Base-by-base conservation (phyloP, 2,888 invertebrate genomes). In the Plagodis pulveraria region DNA sequence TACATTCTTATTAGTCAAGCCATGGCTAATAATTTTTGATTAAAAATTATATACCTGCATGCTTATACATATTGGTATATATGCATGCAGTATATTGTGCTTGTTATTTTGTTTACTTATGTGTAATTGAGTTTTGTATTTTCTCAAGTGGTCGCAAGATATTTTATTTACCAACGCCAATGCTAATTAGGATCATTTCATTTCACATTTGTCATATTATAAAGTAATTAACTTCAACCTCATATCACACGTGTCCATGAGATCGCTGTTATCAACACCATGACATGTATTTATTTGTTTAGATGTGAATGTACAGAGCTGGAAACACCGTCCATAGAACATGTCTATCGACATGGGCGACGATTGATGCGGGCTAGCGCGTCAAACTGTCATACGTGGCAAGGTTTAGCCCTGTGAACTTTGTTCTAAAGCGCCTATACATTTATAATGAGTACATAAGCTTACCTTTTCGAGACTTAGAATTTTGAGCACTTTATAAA, bases 281-380 rank as follows among this genome's bases (percentile, higher is more conserved):
- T 77, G 78, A 76, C 78, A 78, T 69, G 67, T 80, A 79, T 77
- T 57, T 86, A 77, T 87, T 86, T 83, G 80, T 83, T 76, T 80
- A 77, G 76, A 71, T 73, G 70, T 65, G 64, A 69, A 65, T 63
- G 67, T 69, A 64, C 41, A 57, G 43, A 44, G 63, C 53, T 51
- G 57, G 66, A 68, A 70, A 49, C 67, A 62, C 58, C 57, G 71
- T 71, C 72, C 67, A 71, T 66, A 65, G 70, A 52, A 71, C 77
- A 71, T 78, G 81, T 84, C 83, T 66, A 67, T 72, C 74, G 78
- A 80, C 79, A 80, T 73, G 63, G 55, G 65, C 71, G 89, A 73
- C 74, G 89, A 89, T 57, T 72, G 90, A 89, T 69, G 75, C 74
- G 78, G 72, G 71, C 76, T 49, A 80, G 78, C 81, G 78, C 76